These are phyloP conservation scores for Tetramorium parvispinum DNA, from an alignment of 1,140 invertebrate genomes.

Conservation along the genomic window DNA sequence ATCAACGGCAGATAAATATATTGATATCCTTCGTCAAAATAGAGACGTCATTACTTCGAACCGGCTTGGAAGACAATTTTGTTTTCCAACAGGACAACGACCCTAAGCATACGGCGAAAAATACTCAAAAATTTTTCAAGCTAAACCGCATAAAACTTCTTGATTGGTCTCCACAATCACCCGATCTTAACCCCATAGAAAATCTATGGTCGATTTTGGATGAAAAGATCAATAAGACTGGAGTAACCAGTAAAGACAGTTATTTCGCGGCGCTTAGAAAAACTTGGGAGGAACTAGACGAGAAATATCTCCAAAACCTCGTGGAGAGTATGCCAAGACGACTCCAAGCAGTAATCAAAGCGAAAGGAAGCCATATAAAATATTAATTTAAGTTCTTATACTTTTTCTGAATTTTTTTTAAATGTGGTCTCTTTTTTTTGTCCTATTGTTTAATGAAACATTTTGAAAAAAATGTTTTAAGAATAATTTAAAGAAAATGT, in stretches of 20 bases:
- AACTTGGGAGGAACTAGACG: neutral
- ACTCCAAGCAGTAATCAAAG: no score
- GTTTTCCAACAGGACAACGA: constrained; percentile 25
- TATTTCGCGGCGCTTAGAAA: neutral
- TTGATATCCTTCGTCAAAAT: constrained; percentile 2
- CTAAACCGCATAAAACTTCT: constrained; percentile 10
- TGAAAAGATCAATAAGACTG: constrained; percentile 1
- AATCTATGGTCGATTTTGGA: constrained; percentile 8
- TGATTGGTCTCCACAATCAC: neutral
- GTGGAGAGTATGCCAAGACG: no score
- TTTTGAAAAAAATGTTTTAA: no score
- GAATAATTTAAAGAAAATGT: no score
- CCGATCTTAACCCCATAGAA: constrained; percentile 15
- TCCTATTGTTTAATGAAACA: no score
- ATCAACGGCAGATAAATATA: neutral
- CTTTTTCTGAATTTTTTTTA: no score
- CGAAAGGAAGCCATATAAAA: no score
- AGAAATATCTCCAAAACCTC: no score
- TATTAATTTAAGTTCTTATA: no score
- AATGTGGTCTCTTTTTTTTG: no score
- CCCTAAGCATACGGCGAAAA: neutral
- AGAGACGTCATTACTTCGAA: neutral
- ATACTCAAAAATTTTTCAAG: neutral
- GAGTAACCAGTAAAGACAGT: neutral
- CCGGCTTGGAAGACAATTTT: constrained; percentile 9